These are phyloP conservation scores for Carcharodon carcharias DNA, from an alignment of 2,797 vertebrate genomes.

Conservation along the genomic window DNA sequence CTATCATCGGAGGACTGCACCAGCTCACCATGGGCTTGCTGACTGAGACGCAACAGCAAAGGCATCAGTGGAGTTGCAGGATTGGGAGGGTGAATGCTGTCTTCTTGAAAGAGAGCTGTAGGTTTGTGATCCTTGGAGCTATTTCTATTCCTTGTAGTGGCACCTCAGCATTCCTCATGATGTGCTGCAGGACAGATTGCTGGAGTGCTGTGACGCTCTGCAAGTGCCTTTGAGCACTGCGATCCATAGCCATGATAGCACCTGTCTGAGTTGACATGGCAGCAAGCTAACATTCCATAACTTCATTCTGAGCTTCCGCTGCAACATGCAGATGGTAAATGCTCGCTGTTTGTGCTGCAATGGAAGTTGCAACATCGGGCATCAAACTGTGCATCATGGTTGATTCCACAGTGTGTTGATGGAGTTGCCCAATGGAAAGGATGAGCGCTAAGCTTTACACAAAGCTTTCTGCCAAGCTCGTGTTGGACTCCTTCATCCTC, in stretches of 20 bases:
- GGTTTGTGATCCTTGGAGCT: background rate
- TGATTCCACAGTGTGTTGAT: background rate
- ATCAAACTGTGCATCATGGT: background rate
- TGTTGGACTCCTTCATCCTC: background rate
- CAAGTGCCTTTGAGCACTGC: background rate
- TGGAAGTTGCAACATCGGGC: background rate
- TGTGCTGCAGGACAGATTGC: background rate
- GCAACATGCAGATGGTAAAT: background rate
- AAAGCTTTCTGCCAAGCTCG: background rate
- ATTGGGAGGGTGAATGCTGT: background rate
- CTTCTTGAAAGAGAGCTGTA: background rate
- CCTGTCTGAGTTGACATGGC: background rate
- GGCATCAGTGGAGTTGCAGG: background rate
- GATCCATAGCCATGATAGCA: background rate
- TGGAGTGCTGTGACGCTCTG: background rate
- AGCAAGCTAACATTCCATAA: background rate
- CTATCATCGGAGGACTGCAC: background rate
- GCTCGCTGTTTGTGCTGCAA: background rate
- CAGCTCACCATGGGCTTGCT: background rate
- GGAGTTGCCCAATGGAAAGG: background rate
- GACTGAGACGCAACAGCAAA: background rate
- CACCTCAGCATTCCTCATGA: background rate
- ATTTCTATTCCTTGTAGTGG: background rate
- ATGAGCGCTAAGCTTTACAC: background rate
- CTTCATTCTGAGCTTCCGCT: background rate